Evolutionary conservation across 1,140 invertebrate genomes (phyloP).

Genomic region (Luehdorfia chinensis): DNA sequence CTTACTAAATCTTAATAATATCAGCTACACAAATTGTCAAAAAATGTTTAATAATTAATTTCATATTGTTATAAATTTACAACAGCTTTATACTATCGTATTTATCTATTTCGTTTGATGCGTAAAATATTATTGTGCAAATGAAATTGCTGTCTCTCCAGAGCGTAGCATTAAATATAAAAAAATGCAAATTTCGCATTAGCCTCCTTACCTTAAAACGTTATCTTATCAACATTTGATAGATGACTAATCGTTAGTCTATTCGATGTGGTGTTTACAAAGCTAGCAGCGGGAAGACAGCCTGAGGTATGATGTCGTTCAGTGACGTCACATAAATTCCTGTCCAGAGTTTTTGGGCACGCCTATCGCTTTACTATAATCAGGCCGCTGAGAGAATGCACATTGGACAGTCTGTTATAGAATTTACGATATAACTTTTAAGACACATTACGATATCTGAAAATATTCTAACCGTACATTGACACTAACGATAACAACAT

Average conservation of each 20-base stretch:
- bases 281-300: slow-evolving; percentile 32
- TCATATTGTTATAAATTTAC: slow-evolving; percentile 31
- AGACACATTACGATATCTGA: no score
- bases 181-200: slow-evolving; percentile 13
- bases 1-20: slow-evolving; percentile 58
- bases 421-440: no score
- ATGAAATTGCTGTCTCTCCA: slow-evolving; percentile 31
- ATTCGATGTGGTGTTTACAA: slow-evolving; percentile 10
- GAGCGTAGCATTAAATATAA: slow-evolving; percentile 18
- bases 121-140: slow-evolving; percentile 52
- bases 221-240: not conserved
- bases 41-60: slow-evolving; percentile 28
- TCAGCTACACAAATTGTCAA: slow-evolving; percentile 41
- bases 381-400: no score
- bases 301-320: not conserved
- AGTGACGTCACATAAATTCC: not conserved
- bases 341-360: no score
- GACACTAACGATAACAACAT: no score
- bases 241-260: not conserved
- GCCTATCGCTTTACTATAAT: no score
- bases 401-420: no score
- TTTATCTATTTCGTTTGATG: slow-evolving; percentile 46
- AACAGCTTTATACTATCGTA: slow-evolving; percentile 37
- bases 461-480: no score
- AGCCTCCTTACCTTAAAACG: slow-evolving; percentile 8